Base-by-base conservation (phyloP, 1,140 invertebrate species). In the Cyphomyrmex costatus region DNA sequence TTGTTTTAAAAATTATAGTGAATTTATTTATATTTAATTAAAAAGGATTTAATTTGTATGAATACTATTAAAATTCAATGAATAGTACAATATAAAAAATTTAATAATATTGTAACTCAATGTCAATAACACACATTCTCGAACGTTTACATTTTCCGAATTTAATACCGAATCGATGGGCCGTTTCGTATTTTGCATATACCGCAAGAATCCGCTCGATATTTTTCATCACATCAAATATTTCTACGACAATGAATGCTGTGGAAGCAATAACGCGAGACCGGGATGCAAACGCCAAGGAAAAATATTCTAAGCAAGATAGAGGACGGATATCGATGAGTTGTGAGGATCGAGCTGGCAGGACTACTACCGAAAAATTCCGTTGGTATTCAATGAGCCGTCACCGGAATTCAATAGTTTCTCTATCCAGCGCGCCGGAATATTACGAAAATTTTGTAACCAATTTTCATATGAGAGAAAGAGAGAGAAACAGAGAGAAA, bases 221-320 rank as follows among this genome's bases (percentile, higher is more conserved):
- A 73, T 83, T 83, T 83, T 73, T 46, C 79, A 46, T 73, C 68
- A 73, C n/a, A 60, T 60, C 79, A 60, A 73, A 83, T 73, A 83
- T 83, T 60, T 82, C 79, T 27, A 73, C 68, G 36, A 21, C 79
- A 74, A 83, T 82, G 66, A 82, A 82, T 73, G 27, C 68, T 53
- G 36, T 70, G 79, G 68, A 73, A 73, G 79, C 79, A 83, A 83
- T 83, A 83, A 83, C 79, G 68, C 14, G 68, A 66, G 68, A 60
- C 21, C 24, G 68, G 56, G 79, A 83, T 74, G 79, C 79, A 83
- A 83, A 82, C 79, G 51, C 53, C 66, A 82, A 74, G 36, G 79
- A 83, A 74, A 83, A 83, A 83, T 83, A 83, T 83, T 83, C 79
- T 83, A 83, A 83, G 68, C 68, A 83, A 74, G 53, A 83, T 83